Conservation (phyloP, 2,888 invertebrate genomes). For the Torymus auratus region DNA sequence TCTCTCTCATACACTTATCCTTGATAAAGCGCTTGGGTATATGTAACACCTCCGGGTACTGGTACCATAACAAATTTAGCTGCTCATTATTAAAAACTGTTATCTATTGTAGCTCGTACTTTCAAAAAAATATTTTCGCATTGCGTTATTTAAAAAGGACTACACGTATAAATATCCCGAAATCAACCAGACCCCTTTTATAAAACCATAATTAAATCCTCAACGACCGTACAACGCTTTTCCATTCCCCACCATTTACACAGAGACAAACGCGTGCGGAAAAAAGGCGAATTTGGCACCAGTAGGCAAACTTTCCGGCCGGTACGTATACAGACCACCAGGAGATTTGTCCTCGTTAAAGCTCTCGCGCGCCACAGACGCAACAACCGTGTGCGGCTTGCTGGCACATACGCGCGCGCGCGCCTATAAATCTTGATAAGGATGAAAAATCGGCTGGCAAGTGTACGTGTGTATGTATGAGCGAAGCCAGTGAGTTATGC, state of each 20-base stretch:
- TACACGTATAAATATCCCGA: no score
- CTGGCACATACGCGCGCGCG: not conserved
- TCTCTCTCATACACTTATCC: not conserved
- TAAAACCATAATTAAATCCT: constrained; percentile 27
- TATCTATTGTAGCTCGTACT: not conserved
- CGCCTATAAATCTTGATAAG: constrained; percentile 40
- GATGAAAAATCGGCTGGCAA: constrained; percentile 22
- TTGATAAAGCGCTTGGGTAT: not conserved
- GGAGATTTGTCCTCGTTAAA: constrained; percentile 47
- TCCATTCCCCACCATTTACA: constrained; percentile 29
- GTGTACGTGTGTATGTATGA: no score
- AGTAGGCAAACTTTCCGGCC: no score
- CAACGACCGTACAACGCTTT: constrained; percentile 22
- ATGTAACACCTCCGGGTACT: not conserved
- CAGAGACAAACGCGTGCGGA: not conserved
- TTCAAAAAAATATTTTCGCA: no score
- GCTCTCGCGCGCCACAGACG: not conserved
- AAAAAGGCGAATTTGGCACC: constrained; percentile 18
- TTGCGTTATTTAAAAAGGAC: no score
- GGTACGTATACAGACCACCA: not conserved
- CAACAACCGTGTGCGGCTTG: not conserved
- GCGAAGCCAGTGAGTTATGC: no score
- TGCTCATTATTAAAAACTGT: not conserved
- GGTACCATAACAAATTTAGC: not conserved
- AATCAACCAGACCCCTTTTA: not conserved